Percentiles rank a stretch among this genome's conserved stretches.
These are phyloP conservation scores for Pammene fasciana DNA, from an alignment of 2,888 invertebrate genomes.

Conservation along the genomic window DNA sequence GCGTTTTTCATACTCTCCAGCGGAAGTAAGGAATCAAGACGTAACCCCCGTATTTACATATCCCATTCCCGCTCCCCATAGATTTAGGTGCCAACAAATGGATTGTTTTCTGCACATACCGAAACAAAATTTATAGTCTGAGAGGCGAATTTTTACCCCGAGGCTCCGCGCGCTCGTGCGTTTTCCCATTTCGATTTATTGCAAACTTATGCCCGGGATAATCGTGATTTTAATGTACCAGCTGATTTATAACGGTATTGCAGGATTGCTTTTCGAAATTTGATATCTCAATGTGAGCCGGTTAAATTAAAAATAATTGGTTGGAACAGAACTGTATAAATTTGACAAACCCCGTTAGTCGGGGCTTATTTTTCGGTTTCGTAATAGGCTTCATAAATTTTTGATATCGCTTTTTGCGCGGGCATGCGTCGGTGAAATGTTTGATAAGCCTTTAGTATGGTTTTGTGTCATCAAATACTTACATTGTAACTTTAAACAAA, in stretches of 20 bases:
- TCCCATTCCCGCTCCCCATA: conserved; percentile 66
- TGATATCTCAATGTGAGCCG: conserved; percentile 78
- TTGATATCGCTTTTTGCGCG: conserved; percentile 70
- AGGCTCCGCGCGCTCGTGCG: conserved; percentile 50
- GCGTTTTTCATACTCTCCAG: conserved; percentile 15
- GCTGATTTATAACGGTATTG: conserved; percentile 72
- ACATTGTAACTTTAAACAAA: background rate
- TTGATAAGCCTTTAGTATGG: conserved; percentile 27
- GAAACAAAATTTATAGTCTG: conserved; percentile 70
- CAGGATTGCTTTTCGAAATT: conserved; percentile 79
- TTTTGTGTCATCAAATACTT: conserved; percentile 1
- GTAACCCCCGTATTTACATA: conserved; percentile 67
- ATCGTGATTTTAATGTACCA: conserved; percentile 80
- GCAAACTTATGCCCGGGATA: conserved; percentile 78
- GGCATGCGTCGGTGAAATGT: conserved; percentile 45
- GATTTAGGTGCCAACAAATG: conserved; percentile 75
- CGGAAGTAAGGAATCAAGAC: conserved; percentile 52
- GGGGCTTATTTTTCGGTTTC: conserved; percentile 70
- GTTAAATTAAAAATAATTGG: conserved; percentile 67
- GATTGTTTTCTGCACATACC: conserved; percentile 71
- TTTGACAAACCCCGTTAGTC: conserved; percentile 71
- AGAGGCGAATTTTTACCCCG: conserved; percentile 62
- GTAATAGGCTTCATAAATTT: conserved; percentile 79
- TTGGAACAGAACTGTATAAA: conserved; percentile 55
- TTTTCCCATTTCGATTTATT: conserved; percentile 77